Percentiles rank a stretch among this genome's conserved stretches.
Evolutionary conservation across 1,140 invertebrate genomes (phyloP).

Genomic region (Euschistus heros): DNA sequence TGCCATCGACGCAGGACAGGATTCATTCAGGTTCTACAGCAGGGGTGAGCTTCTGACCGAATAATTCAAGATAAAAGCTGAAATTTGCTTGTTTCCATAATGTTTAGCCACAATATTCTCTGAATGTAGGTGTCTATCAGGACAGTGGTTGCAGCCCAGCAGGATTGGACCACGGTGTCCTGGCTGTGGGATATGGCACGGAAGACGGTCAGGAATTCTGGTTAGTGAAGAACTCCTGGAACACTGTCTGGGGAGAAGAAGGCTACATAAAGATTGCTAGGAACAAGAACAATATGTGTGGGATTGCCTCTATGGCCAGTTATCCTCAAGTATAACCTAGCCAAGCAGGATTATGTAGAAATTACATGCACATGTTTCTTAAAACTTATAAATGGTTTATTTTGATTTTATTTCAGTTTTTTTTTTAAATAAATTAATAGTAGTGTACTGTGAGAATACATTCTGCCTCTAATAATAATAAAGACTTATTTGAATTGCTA

Average conservation of each 20-base stretch:
- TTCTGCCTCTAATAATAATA: no score
- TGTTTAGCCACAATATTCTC: not conserved
- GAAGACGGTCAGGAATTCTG: slow-evolving; percentile 75
- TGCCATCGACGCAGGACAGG: slow-evolving; percentile 72
- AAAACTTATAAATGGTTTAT: no score
- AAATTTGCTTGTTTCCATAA: not conserved
- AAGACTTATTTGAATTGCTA: no score
- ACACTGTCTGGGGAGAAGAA: slow-evolving; percentile 88
- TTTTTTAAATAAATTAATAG: no score
- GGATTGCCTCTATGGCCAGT: slow-evolving; percentile 73
- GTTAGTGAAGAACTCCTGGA: slow-evolving; percentile 94
- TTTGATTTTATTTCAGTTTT: no score
- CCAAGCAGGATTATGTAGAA: no score
- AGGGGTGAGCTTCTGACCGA: slow-evolving; percentile 34
- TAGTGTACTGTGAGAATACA: no score
- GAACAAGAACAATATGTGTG: slow-evolving; percentile 76
- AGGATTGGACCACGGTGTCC: slow-evolving; percentile 79
- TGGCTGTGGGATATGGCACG: slow-evolving; percentile 82
- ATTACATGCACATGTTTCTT: no score
- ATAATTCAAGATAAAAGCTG: slow-evolving; percentile 17
- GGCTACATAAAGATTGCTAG: slow-evolving; percentile 83
- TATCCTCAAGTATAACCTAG: slow-evolving; percentile 40
- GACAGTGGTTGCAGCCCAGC: slow-evolving; percentile 58
- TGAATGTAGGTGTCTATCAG: slow-evolving; percentile 50
- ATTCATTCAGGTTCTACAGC: slow-evolving; percentile 52